Evolutionary conservation across 2,888 invertebrate species (phyloP).

Genomic region (Nomada fucata): DNA sequence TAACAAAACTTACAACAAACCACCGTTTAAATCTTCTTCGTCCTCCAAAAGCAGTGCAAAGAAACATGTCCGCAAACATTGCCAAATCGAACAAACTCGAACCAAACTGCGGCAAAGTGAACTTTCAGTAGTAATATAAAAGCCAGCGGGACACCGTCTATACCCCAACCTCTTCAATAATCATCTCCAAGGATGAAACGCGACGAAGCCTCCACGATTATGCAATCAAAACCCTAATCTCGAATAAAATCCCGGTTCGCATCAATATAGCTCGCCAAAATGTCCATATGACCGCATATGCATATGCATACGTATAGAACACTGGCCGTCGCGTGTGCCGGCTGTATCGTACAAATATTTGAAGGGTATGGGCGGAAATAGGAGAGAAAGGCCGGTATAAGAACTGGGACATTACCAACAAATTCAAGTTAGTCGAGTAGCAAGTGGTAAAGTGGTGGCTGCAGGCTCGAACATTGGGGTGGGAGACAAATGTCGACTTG

Average conservation of each 20-base stretch:
- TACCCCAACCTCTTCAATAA: too few species aligned
- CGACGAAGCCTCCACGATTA: too few species aligned
- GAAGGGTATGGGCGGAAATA: constrained; percentile 63
- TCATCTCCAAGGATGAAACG: too few species aligned
- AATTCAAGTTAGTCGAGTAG: constrained; percentile 79
- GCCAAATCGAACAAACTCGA: too few species aligned
- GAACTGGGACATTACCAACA: constrained; percentile 81
- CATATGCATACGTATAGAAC: constrained; percentile 32
- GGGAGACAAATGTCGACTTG: constrained; percentile 74
- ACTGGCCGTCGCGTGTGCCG: constrained; percentile 20
- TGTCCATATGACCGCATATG: background rate
- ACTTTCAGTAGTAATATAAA: too few species aligned
- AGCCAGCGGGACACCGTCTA: too few species aligned
- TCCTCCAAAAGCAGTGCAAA: too few species aligned
- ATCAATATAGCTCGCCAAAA: constrained; percentile 10
- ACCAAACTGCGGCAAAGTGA: too few species aligned
- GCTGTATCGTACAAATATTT: constrained; percentile 50
- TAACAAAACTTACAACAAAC: too few species aligned
- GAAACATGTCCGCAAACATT: too few species aligned
- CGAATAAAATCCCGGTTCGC: background rate
- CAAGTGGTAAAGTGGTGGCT: constrained; percentile 78
- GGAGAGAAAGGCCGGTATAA: constrained; percentile 74
- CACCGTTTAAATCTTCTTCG: too few species aligned
- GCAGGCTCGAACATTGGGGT: constrained; percentile 64
- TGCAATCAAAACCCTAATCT: too few species aligned